A percentile compares a stretch with the other conserved stretches of the same genome.
These are phyloP conservation scores for Zhuqinia jingwanae DNA, from an alignment of 2,888 invertebrate genomes.

Conservation along the genomic window DNA sequence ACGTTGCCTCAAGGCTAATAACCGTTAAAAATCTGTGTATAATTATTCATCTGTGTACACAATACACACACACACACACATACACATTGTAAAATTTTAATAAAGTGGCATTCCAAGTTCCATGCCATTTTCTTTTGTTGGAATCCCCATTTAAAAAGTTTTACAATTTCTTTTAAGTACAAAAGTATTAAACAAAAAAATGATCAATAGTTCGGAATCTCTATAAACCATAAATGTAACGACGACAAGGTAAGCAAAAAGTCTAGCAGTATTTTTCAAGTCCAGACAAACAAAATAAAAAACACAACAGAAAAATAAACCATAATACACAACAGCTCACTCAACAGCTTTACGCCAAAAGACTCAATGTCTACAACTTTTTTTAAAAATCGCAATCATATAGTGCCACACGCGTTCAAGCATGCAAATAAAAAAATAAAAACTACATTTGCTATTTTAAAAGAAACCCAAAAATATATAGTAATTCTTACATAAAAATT, in stretches of 20 bases:
- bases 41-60: conserved; percentile 33
- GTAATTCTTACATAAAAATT: conserved; percentile 21
- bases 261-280: not conserved
- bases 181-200: not conserved
- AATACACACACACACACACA: not conserved
- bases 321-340: conserved; percentile 39
- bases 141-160: not conserved
- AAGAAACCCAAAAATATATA: no score
- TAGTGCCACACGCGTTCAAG: conserved; percentile 13
- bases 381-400: not conserved
- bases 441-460: conserved; percentile 11
- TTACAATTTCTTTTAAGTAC: not conserved
- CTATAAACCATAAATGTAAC: not conserved
- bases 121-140: not conserved
- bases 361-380: not conserved
- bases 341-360: conserved; percentile 42
- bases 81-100: conserved; percentile 4
- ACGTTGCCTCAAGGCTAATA: conserved; percentile 37
- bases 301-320: no score
- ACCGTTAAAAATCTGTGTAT: conserved; percentile 9
- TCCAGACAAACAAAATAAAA: conserved; percentile 17
- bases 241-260: not conserved
- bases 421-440: conserved; percentile 26
- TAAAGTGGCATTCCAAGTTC: not conserved
- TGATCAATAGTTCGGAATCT: conserved; percentile 19